These are phyloP conservation scores for Drosophila littoralis DNA, from an alignment of 1,140 invertebrate species.

Conservation along the genomic window DNA sequence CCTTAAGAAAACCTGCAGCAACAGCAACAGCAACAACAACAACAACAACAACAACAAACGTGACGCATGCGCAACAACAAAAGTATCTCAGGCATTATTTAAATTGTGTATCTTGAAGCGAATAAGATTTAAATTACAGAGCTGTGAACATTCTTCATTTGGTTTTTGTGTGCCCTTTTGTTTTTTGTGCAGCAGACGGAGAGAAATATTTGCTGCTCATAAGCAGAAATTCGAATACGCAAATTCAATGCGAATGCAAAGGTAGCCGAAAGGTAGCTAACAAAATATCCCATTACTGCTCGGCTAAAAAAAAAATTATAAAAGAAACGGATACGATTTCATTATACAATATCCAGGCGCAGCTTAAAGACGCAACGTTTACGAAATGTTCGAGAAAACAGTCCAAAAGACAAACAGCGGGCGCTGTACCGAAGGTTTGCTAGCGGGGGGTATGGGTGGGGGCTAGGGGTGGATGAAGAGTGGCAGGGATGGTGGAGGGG, in stretches of 20 bases:
- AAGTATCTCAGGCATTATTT: neutral
- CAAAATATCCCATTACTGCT: constrained; percentile 73
- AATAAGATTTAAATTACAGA: constrained; percentile 61
- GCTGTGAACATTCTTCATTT: constrained; percentile 50
- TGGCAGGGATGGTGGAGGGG: neutral
- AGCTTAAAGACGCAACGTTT: constrained; percentile 46
- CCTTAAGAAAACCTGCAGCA: constrained; percentile 7
- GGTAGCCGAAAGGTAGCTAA: constrained; percentile 14
- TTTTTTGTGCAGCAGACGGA: constrained; percentile 1
- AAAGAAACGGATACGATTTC: constrained; percentile 47
- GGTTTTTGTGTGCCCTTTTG: neutral
- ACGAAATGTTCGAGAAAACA: constrained; percentile 28
- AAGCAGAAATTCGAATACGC: constrained; percentile 70
- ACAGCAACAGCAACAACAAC: neutral
- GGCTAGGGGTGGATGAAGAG: neutral
- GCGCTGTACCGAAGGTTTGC: no score
- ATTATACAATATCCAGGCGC: constrained; percentile 63
- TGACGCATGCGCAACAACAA: constrained; percentile 4
- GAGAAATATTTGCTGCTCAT: constrained; percentile 70
- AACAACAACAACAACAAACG: constrained; percentile 6
- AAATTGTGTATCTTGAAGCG: constrained; percentile 14
- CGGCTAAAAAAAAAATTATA: constrained; percentile 12
- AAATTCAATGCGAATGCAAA: constrained; percentile 29
- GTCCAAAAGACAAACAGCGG: constrained; percentile 8
- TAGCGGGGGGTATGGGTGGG: no score